Evolutionary conservation across 2,888 invertebrate genomes (phyloP).

Genomic region (Lepetodrilus schrolli): DNA sequence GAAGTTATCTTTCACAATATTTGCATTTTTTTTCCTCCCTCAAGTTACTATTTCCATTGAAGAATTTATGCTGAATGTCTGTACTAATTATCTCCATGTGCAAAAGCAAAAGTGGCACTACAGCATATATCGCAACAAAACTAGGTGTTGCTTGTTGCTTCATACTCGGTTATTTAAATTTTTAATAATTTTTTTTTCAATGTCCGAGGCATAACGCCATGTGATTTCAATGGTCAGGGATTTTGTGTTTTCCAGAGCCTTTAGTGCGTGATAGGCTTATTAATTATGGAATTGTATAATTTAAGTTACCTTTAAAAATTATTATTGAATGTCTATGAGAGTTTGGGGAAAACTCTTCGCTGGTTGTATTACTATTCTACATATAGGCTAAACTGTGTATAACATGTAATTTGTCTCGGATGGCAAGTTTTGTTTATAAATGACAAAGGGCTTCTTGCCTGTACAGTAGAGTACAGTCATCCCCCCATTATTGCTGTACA

Average conservation of each 20-base stretch:
- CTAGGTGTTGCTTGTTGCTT: too few relatives aligned
- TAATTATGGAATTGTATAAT: slow-evolving; percentile 15
- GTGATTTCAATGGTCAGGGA: slow-evolving; percentile 34
- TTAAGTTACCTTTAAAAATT: slow-evolving; percentile 21
- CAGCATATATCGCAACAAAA: too few relatives aligned
- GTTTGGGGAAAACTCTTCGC: too few relatives aligned
- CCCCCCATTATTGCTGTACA: slow-evolving; percentile 5
- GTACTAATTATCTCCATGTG: too few relatives aligned
- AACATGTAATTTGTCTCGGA: slow-evolving; percentile 4
- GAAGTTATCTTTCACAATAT: neutral
- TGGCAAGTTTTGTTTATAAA: slow-evolving; percentile 1
- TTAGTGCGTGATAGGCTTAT: slow-evolving; percentile 26
- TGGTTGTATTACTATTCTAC: slow-evolving; percentile 9
- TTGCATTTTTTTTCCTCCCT: slow-evolving; percentile 10
- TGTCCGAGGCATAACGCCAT: neutral
- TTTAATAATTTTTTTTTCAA: neutral
- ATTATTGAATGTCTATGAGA: too few relatives aligned
- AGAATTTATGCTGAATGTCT: too few relatives aligned
- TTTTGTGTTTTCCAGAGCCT: slow-evolving; percentile 25
- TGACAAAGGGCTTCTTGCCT: neutral
- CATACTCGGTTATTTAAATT: neutral
- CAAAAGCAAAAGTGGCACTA: too few relatives aligned
- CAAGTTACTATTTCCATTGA: neutral
- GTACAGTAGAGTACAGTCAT: neutral
- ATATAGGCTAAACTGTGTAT: slow-evolving; percentile 18